Percentiles rank a stretch among this genome's conserved stretches.
phyloP scores from a whole-genome alignment of 1,140 invertebrate genomes.

The Delia radicum region DNA sequence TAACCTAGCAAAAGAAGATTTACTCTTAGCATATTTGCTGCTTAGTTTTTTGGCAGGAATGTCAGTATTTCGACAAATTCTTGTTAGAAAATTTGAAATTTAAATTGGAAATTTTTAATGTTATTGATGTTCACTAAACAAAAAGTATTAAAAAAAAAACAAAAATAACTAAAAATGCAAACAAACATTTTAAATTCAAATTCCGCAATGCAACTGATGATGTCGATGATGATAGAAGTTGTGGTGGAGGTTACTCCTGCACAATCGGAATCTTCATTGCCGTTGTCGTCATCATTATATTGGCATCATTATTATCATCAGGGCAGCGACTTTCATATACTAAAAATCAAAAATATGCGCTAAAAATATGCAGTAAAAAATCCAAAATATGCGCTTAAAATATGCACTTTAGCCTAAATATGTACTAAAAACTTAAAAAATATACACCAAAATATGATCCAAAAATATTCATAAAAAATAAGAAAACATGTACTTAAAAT shows the following conservation, averaged over 20 bases:
- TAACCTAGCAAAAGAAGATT: background rate
- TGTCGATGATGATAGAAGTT: background rate
- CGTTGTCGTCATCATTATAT: background rate
- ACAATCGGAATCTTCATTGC: background rate
- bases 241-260: background rate
- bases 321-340: no score
- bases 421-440: no score
- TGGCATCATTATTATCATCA: background rate
- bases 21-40: background rate
- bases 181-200: background rate
- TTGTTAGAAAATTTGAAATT: slow-evolving; percentile 2
- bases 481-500: no score
- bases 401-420: no score
- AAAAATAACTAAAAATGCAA: background rate
- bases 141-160: background rate
- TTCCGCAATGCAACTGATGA: background rate
- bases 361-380: no score
- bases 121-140: background rate
- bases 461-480: no score
- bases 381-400: no score
- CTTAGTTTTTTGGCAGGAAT: slow-evolving; percentile 4
- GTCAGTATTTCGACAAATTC: slow-evolving; percentile 4
- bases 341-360: no score
- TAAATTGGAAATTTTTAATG: background rate
- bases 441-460: no score